Conservation (phyloP, 2,797 vertebrate genomes). For the Falco novaeseelandiae region DNA sequence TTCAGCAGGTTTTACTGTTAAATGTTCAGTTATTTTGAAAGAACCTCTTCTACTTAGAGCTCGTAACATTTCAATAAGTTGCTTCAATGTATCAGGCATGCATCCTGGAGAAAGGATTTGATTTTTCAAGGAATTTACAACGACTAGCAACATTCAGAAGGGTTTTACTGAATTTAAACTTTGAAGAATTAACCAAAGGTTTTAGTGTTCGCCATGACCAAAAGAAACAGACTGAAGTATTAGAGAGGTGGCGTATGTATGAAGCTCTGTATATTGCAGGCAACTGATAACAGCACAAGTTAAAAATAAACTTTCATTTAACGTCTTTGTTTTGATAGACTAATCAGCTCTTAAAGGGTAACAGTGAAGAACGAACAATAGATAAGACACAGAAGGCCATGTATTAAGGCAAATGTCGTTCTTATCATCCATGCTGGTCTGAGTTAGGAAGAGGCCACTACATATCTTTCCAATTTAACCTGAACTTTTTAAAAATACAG, state of each 20-base stretch:
- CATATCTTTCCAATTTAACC: not conserved
- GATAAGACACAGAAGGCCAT: not conserved
- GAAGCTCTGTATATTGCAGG: not conserved
- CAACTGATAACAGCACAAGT: not conserved
- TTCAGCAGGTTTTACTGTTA: not conserved
- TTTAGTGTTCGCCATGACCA: not conserved
- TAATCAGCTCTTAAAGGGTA: not conserved
- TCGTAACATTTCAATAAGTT: no score
- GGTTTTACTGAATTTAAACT: not conserved
- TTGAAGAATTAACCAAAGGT: not conserved
- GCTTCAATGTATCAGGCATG: not conserved
- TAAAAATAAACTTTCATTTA: slow-evolving; percentile 17
- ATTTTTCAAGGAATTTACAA: not conserved
- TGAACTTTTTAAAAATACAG: not conserved
- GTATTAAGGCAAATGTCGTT: not conserved
- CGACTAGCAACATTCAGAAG: not conserved
- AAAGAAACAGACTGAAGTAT: not conserved
- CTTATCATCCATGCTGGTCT: not conserved
- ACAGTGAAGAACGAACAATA: not conserved
- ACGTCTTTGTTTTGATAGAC: not conserved
- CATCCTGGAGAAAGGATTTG: not conserved
- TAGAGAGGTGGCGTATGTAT: not conserved
- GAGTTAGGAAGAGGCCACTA: not conserved
- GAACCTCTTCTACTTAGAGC: not conserved
- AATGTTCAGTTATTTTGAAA: not conserved